Percentiles rank a stretch among this genome's conserved stretches.
Conservation (phyloP, 2,113 vertebrate genomes). For the Cryptotis parvus region DNA sequence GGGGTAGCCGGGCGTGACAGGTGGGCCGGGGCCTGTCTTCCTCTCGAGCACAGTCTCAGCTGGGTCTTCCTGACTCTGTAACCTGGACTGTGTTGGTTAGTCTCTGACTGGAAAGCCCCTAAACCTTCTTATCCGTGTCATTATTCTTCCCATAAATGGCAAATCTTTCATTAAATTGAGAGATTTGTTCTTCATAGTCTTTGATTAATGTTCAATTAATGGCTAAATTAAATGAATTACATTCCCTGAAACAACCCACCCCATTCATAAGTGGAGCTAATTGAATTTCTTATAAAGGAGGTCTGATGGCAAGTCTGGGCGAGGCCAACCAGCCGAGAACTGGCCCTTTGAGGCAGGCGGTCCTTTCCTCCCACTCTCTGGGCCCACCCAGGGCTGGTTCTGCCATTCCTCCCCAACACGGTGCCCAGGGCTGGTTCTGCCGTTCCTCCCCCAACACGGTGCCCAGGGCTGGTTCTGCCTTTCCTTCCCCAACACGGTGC, state of each 20-base stretch:
- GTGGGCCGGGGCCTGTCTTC: too few species aligned
- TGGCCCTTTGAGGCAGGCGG: neutral
- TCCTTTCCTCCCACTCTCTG: neutral
- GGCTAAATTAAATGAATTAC: slow-evolving; percentile 46
- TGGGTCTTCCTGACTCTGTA: neutral
- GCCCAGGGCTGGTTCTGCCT: too few species aligned
- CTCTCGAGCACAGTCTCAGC: neutral
- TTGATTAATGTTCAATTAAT: slow-evolving; percentile 56
- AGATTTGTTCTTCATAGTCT: slow-evolving; percentile 6
- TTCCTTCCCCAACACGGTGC: too few species aligned
- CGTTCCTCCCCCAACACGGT: too few species aligned
- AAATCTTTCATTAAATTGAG: slow-evolving; percentile 53
- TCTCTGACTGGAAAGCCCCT: slow-evolving; percentile 6
- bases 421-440: too few species aligned
- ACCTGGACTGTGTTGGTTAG: neutral
- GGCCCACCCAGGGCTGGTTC: neutral
- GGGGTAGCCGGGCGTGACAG: too few species aligned
- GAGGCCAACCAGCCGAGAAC: neutral
- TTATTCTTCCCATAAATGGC: slow-evolving; percentile 7
- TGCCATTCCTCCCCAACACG: neutral
- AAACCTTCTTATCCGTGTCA: neutral
- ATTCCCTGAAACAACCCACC: slow-evolving; percentile 46
- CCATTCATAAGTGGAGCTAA: slow-evolving; percentile 25
- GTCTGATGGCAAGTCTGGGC: neutral
- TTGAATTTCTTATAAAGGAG: slow-evolving; percentile 29